Conservation (phyloP, 2,888 invertebrate genomes). For the Amblyjoppa fuscipennis region DNA sequence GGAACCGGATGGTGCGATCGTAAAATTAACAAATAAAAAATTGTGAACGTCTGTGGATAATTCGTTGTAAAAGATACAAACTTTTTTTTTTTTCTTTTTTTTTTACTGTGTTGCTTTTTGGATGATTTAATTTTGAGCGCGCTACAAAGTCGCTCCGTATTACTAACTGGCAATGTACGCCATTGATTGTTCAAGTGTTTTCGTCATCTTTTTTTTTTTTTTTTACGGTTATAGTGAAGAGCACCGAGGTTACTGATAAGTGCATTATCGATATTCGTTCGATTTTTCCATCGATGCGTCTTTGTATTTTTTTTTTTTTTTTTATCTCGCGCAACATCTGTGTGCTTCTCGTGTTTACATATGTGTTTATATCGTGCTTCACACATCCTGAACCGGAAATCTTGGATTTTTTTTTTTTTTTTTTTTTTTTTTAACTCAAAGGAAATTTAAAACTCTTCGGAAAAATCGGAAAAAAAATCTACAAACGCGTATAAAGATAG, state of each 20-base stretch:
- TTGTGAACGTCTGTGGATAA: too few relatives aligned
- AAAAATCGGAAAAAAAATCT: too few relatives aligned
- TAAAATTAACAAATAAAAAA: too few relatives aligned
- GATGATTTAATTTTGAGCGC: not conserved
- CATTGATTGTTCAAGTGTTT: slow-evolving; percentile 59
- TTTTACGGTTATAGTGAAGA: slow-evolving; percentile 8
- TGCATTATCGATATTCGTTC: slow-evolving; percentile 23
- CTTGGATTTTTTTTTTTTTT: too few relatives aligned
- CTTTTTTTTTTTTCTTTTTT: too few relatives aligned
- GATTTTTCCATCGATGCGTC: slow-evolving; percentile 22
- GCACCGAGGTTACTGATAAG: slow-evolving; percentile 45
- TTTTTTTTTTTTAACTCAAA: too few relatives aligned
- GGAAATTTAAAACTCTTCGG: too few relatives aligned
- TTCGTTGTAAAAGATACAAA: not conserved
- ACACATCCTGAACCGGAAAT: too few relatives aligned
- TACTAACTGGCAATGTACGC: slow-evolving; percentile 30
- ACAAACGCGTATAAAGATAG: too few relatives aligned
- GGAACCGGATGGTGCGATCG: too few relatives aligned
- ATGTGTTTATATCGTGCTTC: not conserved
- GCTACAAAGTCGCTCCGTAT: slow-evolving; percentile 24
- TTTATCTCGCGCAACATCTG: not conserved
- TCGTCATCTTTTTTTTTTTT: slow-evolving; percentile 18
- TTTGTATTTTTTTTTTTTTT: not conserved
- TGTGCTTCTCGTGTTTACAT: not conserved
- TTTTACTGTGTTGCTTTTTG: not conserved